Evolutionary conservation across 35 echinoderm and acorn worm genomes (phyloP).

Genomic region (Hemicentrotus pulcherrimus): DNA sequence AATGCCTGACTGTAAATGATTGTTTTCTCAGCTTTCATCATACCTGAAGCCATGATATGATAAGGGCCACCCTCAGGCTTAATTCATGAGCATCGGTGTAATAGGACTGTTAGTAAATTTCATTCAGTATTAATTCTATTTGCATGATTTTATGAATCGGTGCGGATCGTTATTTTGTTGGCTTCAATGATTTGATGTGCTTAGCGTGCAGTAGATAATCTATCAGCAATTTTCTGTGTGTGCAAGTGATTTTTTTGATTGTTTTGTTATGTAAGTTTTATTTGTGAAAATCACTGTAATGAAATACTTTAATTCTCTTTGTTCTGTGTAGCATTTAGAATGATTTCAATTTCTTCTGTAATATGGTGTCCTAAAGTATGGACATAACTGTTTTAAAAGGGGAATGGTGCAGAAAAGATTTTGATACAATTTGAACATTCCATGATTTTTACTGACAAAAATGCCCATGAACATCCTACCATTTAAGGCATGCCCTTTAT

Average conservation of each 20-base stretch:
- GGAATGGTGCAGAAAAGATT: background rate
- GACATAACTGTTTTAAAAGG: background rate
- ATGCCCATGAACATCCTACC: background rate
- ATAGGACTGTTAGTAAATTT: background rate
- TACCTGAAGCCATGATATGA: too few species aligned
- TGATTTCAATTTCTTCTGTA: background rate
- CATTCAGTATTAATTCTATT: background rate
- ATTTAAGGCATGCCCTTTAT: background rate
- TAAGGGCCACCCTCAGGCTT: too few species aligned
- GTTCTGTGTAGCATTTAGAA: background rate
- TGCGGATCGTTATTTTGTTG: background rate
- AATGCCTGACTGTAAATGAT: too few species aligned
- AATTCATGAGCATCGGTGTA: too few species aligned
- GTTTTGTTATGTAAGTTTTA: background rate
- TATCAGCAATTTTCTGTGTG: background rate
- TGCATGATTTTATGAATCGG: background rate
- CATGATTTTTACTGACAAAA: background rate
- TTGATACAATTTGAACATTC: too few species aligned
- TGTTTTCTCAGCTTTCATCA: too few species aligned
- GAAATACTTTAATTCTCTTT: background rate
- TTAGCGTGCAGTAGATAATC: background rate
- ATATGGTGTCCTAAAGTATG: background rate
- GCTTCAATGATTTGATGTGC: background rate
- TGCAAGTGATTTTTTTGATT: background rate
- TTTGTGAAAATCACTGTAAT: background rate